phyloP scores from a whole-genome alignment of 2,888 invertebrate genomes.

The Latheticus oryzae region DNA sequence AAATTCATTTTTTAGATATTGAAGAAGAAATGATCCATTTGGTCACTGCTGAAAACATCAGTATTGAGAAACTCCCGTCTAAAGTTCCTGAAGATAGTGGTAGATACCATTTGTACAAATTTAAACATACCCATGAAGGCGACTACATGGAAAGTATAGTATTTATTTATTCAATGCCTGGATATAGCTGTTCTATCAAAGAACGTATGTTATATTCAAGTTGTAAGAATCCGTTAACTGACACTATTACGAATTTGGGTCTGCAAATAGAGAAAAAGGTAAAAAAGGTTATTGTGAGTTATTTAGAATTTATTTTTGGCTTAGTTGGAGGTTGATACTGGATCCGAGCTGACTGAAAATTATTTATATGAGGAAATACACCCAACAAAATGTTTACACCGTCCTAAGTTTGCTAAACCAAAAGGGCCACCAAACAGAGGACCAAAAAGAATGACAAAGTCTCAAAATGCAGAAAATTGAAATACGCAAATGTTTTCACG shows the following conservation, averaged over 20 bases:
- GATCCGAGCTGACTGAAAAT: conserved; percentile 89
- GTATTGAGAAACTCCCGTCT: conserved; percentile 76
- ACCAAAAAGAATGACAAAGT: conserved; percentile 87
- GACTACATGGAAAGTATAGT: conserved; percentile 85
- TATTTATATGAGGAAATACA: conserved; percentile 94
- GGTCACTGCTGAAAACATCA: conserved; percentile 77
- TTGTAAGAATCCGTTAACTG: conserved; percentile 92
- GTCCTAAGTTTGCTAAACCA: conserved; percentile 95
- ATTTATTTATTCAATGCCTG: conserved; percentile 99
- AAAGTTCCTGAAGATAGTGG: conserved; percentile 88
- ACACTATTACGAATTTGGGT: conserved; percentile 82
- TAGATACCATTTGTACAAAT: conserved; percentile 91
- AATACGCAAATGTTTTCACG: conserved; percentile 13
- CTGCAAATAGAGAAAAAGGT: conserved; percentile 90
- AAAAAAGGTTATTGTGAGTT: conserved; percentile 48
- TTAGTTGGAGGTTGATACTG: conserved; percentile 82
- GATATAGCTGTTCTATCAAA: conserved; percentile 94
- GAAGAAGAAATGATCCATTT: conserved; percentile 89
- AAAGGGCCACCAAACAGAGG: conserved; percentile 96
- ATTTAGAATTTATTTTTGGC: no score
- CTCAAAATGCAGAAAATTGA: conserved; percentile 61
- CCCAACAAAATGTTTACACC: conserved; percentile 88
- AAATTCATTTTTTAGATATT: conserved; percentile 71
- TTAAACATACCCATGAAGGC: conserved; percentile 93
- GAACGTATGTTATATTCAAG: conserved; percentile 99